Base-by-base conservation (phyloP, 2,888 invertebrate species). In the Rhagonycha lutea region DNA sequence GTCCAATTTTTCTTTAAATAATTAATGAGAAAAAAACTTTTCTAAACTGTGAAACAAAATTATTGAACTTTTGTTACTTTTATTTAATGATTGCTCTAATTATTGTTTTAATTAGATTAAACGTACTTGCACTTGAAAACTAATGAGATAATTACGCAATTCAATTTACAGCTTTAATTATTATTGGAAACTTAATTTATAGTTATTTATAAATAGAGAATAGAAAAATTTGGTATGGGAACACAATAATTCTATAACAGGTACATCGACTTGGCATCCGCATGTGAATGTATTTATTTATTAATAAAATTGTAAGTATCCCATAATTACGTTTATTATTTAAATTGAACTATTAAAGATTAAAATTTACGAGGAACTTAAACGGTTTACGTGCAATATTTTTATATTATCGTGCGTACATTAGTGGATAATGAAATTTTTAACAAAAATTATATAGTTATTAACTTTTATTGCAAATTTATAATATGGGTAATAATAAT, bases 301-400 rank as follows among this genome's bases (percentile, higher is more conserved):
- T 78, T 78, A 73, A 78, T 75, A 75, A 78, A 78, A 73, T 70
- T 78, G 75, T 78, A 72, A 72, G 75, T 74, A 78, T 78, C 74
- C 28, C 60, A 60, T 69, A 77, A 77, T 77, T 77, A 77, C 74
- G 72, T 77, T 60, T 72, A 75, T 67, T 47, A 75, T 75, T 71
- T 69, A 72, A 74, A 72, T 61, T 47, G 32, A 71, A 65, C 70
- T 74, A 77, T 77, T 77, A 72, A 77, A 69, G 65, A 74, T 77
- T 77, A 77, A 77, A 72, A 77, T 77, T 77, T 77, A 77, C 69
- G 73, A 69, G 61, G 68, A 69, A 73, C 74, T 69, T 71, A 74
- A 74, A 14, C 69, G 70, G 32, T 74, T 61, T 71, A 69, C 68
- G 62, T 70, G 62, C 62, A 26, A 60, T 61, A 70, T 70, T 73